Conservation (phyloP, 2,113 vertebrate genomes). For the Sylvietta virens region DNA sequence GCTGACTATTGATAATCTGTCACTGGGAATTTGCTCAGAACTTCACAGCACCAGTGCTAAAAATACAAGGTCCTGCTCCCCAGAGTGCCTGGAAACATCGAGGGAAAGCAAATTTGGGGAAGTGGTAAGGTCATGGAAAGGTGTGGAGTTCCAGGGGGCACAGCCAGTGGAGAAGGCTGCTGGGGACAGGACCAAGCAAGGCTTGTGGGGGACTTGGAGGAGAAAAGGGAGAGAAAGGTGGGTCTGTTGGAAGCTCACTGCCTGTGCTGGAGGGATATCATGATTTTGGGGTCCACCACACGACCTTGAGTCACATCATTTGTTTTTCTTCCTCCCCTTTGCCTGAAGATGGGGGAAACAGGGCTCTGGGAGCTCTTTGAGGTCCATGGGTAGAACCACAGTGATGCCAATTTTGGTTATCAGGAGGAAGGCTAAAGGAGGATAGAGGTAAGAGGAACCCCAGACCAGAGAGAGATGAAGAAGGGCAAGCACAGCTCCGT, state of each 20-base stretch:
- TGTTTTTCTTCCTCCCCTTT: background rate
- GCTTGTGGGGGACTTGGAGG: background rate
- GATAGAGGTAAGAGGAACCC: background rate
- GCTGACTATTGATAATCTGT: slow-evolving; percentile 23
- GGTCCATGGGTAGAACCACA: rapidly evolving
- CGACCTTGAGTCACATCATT: background rate
- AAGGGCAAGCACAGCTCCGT: rapidly evolving
- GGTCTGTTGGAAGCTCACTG: background rate
- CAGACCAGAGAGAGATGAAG: rapidly evolving
- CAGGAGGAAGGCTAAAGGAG: background rate
- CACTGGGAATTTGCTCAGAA: slow-evolving; percentile 12
- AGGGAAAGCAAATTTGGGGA: background rate
- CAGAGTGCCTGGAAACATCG: background rate
- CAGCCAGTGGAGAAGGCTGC: background rate
- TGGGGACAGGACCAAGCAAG: background rate
- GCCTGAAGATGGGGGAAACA: background rate
- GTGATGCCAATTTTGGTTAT: background rate
- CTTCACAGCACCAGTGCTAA: rapidly evolving
- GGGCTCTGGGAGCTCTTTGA: background rate
- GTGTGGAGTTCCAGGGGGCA: background rate
- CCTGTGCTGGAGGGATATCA: background rate
- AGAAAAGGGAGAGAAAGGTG: background rate
- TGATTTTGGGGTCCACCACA: background rate
- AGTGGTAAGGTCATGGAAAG: background rate
- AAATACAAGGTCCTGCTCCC: background rate